These are phyloP conservation scores for Hippocampus abdominalis DNA, from an alignment of 2,113 vertebrate genomes.

Conservation along the genomic window DNA sequence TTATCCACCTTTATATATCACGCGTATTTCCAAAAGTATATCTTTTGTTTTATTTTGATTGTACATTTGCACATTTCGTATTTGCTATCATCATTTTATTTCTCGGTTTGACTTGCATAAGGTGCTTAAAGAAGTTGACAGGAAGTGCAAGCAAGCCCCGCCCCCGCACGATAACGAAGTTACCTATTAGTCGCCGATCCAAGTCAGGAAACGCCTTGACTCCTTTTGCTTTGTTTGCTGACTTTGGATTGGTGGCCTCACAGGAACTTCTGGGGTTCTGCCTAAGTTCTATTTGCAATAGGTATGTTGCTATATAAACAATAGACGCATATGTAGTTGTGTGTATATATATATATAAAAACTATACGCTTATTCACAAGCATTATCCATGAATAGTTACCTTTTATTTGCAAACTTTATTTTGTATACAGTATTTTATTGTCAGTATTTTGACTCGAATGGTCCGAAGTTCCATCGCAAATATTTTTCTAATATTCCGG, in stretches of 20 bases:
- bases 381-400: constrained; percentile 67
- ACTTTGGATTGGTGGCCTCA: constrained; percentile 41
- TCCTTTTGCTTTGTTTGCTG: constrained; percentile 19
- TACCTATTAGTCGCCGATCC: constrained; percentile 19
- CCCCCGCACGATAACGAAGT: constrained; percentile 35
- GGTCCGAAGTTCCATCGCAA: constrained; percentile 29
- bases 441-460: constrained; percentile 54
- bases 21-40: constrained; percentile 84
- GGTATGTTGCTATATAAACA: constrained; percentile 68
- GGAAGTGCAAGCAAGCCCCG: constrained; percentile 24
- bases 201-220: constrained; percentile 22
- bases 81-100: constrained; percentile 81
- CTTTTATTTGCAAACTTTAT: constrained; percentile 76
- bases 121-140: constrained; percentile 79
- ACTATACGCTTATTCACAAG: constrained; percentile 71
- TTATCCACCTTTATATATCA: constrained; percentile 48
- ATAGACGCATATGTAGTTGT: constrained; percentile 56
- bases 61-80: constrained; percentile 96
- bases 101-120: constrained; percentile 77
- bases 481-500: neutral
- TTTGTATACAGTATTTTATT: constrained; percentile 60
- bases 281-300: constrained; percentile 64
- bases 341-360: constrained; percentile 57
- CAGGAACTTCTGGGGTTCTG: constrained; percentile 28
- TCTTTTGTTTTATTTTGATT: constrained; percentile 82